Conservation (phyloP, 2,113 vertebrate genomes). For the Glaucidium brasilianum region DNA sequence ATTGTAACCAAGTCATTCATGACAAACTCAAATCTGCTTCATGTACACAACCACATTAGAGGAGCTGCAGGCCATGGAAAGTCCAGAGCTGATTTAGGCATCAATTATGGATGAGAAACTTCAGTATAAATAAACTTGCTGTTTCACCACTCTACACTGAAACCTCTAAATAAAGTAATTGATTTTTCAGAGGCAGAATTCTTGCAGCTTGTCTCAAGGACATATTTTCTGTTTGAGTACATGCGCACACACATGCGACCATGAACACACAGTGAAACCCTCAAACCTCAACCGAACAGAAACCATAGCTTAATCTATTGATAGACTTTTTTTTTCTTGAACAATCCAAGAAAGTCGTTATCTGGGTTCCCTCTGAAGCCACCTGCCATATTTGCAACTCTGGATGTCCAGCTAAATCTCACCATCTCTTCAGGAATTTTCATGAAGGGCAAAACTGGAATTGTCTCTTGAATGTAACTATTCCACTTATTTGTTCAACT, state of each 20-base stretch:
- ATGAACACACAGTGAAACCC: not conserved
- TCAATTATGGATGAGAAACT: constrained; percentile 38
- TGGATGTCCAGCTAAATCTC: not conserved
- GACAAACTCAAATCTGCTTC: not conserved
- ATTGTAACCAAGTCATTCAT: not conserved
- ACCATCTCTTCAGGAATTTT: not conserved
- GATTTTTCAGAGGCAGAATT: not conserved
- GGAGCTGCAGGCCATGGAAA: not conserved
- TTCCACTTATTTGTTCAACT: not conserved
- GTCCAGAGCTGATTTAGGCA: constrained; percentile 1
- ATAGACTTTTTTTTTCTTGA: not conserved
- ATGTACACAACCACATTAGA: not conserved
- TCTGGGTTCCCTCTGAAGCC: not conserved
- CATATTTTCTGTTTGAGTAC: not conserved
- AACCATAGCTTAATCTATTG: not conserved
- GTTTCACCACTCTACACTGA: not conserved
- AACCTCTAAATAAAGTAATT: constrained; percentile 18
- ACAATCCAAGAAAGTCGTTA: not conserved
- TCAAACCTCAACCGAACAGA: not conserved
- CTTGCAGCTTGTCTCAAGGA: not conserved
- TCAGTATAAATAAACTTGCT: constrained; percentile 29
- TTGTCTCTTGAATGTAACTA: not conserved
- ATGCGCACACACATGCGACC: accelerated
- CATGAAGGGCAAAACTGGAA: not conserved
- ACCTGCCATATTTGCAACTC: not conserved